A percentile compares a stretch with the other conserved stretches of the same genome.
These are phyloP conservation scores for Semibalanus balanoides DNA, from an alignment of 1,140 invertebrate species.

Conservation along the genomic window DNA sequence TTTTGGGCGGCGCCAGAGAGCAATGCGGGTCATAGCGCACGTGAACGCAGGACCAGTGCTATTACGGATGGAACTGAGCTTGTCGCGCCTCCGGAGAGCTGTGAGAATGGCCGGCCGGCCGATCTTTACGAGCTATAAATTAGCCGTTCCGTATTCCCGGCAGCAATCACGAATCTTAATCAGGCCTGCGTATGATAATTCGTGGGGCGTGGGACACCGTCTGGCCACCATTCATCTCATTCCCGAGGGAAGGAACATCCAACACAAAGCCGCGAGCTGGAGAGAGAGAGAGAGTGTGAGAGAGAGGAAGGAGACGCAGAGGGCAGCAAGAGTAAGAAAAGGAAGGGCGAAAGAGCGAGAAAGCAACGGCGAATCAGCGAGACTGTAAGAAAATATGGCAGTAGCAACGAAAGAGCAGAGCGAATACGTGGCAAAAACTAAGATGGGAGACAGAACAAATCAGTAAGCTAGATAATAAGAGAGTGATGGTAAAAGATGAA, in stretches of 20 bases:
- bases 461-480: too few species aligned
- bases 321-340: too few species aligned
- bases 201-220: neutral
- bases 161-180: neutral
- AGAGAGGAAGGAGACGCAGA: neutral
- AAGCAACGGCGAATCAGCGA: too few species aligned
- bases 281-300: neutral
- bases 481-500: too few species aligned
- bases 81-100: neutral
- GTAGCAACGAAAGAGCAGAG: too few species aligned
- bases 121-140: neutral
- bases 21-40: neutral
- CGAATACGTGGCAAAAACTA: too few species aligned
- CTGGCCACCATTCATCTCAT: neutral
- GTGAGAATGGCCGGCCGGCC: too few species aligned
- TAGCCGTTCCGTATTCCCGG: neutral
- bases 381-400: too few species aligned
- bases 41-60: too few species aligned
- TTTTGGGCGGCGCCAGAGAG: neutral
- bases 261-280: neutral
- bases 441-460: too few species aligned
- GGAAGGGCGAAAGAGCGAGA: too few species aligned
- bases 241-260: neutral
- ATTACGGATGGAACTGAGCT: neutral
- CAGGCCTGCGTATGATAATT: too few species aligned